These are phyloP conservation scores for Argynnis bischoffii DNA, from an alignment of 2,888 invertebrate genomes.

Conservation along the genomic window DNA sequence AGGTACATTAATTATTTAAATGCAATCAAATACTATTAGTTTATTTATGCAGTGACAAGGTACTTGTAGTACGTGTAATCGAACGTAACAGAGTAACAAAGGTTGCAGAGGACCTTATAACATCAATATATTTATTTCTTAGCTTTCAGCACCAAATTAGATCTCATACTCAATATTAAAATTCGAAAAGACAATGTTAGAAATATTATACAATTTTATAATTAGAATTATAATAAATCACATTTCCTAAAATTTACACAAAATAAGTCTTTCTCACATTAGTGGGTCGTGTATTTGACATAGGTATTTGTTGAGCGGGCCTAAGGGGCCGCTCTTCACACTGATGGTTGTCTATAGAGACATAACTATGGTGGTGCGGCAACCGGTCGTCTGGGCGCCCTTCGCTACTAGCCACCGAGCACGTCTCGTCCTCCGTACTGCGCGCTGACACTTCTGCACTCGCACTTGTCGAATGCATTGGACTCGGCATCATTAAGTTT, in stretches of 20 bases:
- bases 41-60: constrained; percentile 45
- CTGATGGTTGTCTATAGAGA: constrained; percentile 79
- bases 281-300: constrained; percentile 70
- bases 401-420: constrained; percentile 81
- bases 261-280: constrained; percentile 80
- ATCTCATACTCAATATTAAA: constrained; percentile 30
- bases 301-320: constrained; percentile 76
- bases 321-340: constrained; percentile 77
- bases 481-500: constrained; percentile 83
- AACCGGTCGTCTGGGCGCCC: constrained; percentile 79
- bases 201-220: constrained; percentile 34
- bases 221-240: constrained; percentile 41
- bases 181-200: constrained; percentile 31
- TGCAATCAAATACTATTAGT: constrained; percentile 43
- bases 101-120: constrained; percentile 33
- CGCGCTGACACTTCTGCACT: constrained; percentile 84
- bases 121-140: constrained; percentile 35
- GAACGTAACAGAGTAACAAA: constrained; percentile 37
- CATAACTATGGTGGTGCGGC: constrained; percentile 83
- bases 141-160: constrained; percentile 45
- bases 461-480: constrained; percentile 82
- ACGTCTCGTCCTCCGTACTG: constrained; percentile 84
- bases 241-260: constrained; percentile 55
- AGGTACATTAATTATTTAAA: constrained; percentile 52
- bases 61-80: constrained; percentile 54